These are phyloP conservation scores for Candidula unifasciata DNA, from an alignment of 2,888 invertebrate species.

Conservation along the genomic window DNA sequence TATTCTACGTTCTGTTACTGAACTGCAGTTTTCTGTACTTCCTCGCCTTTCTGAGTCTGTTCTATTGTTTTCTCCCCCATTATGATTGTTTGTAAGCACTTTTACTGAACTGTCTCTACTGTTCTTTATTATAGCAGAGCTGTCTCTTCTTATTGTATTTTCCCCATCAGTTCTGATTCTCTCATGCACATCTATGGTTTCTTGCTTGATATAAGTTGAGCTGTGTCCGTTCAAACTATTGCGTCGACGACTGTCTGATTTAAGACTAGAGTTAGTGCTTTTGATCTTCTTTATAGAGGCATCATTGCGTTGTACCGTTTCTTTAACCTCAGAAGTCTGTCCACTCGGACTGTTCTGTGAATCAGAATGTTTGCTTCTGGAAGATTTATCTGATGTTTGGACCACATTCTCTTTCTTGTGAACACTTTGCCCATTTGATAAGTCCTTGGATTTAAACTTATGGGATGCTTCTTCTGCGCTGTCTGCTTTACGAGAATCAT, in stretches of 20 bases:
- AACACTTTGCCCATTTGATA: not conserved
- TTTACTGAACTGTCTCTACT: not conserved
- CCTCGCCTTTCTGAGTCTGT: conserved; percentile 10
- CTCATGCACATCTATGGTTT: not conserved
- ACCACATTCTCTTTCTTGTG: conserved; percentile 20
- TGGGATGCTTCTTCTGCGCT: conserved; percentile 12
- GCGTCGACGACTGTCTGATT: not conserved
- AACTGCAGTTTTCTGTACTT: conserved; percentile 10
- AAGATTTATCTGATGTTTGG: not conserved
- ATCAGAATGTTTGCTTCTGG: not conserved
- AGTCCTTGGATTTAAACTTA: not conserved
- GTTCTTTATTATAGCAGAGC: too few relatives aligned
- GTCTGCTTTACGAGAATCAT: not conserved
- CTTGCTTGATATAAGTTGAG: not conserved
- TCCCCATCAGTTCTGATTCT: conserved; percentile 13
- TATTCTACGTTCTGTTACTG: conserved; percentile 7
- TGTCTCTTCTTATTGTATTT: not conserved
- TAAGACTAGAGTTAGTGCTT: not conserved
- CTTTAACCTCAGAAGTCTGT: conserved; percentile 4
- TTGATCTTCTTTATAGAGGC: not conserved
- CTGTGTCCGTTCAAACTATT: not conserved
- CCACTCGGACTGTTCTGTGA: not conserved
- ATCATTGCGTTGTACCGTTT: not conserved
- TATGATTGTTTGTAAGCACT: too few relatives aligned
- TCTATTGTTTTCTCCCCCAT: not conserved